Evolutionary conservation across 2,113 vertebrate genomes (phyloP).

Genomic region (Hypanus sabinus): DNA sequence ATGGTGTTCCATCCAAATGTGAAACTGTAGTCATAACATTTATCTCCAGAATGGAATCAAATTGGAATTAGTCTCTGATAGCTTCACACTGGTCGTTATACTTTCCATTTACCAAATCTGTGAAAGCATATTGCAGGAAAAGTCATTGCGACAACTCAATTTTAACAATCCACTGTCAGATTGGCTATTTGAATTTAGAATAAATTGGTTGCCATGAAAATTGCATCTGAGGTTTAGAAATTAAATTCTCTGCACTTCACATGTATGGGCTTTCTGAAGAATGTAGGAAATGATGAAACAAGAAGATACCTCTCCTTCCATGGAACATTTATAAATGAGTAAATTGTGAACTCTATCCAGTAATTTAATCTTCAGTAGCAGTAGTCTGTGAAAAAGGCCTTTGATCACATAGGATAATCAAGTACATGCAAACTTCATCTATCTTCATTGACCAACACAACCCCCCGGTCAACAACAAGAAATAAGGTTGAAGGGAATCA

Average conservation of each 20-base stretch:
- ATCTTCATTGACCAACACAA: not conserved
- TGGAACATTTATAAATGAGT: not conserved
- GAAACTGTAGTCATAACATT: not conserved
- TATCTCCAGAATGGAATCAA: not conserved
- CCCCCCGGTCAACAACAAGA: not conserved
- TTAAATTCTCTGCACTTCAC: not conserved
- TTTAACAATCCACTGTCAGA: not conserved
- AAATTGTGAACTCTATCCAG: not conserved
- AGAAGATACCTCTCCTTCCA: not conserved
- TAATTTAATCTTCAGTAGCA: constrained; percentile 9
- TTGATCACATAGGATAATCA: not conserved
- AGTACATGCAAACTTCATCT: not conserved
- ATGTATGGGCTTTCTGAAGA: not conserved
- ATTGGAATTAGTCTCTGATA: not conserved
- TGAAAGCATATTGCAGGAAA: not conserved
- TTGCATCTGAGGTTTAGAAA: not conserved
- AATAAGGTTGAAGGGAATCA: not conserved
- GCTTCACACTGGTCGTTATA: not conserved
- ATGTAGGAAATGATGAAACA: not conserved
- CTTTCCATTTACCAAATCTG: not conserved
- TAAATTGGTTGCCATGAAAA: not conserved
- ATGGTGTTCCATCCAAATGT: not conserved
- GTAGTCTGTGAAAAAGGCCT: not conserved
- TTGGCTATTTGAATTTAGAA: not conserved
- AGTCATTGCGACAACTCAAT: not conserved